phyloP scores from a whole-genome alignment of 1,140 invertebrate species.

The Spodoptera frugiperda region DNA sequence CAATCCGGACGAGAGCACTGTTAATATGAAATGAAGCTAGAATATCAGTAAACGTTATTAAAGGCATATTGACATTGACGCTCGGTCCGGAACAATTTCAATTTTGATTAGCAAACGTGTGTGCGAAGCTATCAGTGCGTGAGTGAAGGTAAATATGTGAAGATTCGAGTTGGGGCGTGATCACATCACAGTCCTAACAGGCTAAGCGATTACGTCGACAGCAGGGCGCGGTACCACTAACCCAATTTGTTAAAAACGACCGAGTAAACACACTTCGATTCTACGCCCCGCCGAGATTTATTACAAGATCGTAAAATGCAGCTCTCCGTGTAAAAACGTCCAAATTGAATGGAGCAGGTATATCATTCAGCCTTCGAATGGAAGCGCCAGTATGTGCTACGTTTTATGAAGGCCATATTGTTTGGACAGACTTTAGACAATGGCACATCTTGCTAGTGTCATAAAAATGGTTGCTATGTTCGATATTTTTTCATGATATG shows the following conservation, averaged over 20 bases:
- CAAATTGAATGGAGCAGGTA: slow-evolving; percentile 67
- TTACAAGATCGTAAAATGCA: slow-evolving; percentile 74
- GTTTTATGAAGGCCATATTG: slow-evolving; percentile 61
- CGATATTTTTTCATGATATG: too few relatives aligned
- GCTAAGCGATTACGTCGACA: slow-evolving; percentile 68
- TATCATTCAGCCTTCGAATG: slow-evolving; percentile 56
- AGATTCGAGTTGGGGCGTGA: slow-evolving; percentile 64
- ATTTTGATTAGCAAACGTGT: slow-evolving; percentile 59
- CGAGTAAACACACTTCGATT: slow-evolving; percentile 75
- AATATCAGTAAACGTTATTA: slow-evolving; percentile 32
- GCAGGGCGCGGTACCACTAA: slow-evolving; percentile 70
- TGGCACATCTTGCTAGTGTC: too few relatives aligned
- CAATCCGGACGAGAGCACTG: not conserved
- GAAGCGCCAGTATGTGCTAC: slow-evolving; percentile 25
- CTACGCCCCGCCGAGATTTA: slow-evolving; percentile 71
- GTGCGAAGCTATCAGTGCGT: slow-evolving; percentile 53
- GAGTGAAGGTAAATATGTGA: slow-evolving; percentile 68
- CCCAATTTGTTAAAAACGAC: slow-evolving; percentile 79
- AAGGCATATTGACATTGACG: slow-evolving; percentile 50
- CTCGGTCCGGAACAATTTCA: slow-evolving; percentile 46
- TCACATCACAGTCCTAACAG: slow-evolving; percentile 68
- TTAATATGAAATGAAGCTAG: slow-evolving; percentile 26
- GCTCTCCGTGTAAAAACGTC: slow-evolving; percentile 63
- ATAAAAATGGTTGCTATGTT: too few relatives aligned
- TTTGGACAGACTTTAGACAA: slow-evolving; percentile 36